Evolutionary conservation across 2,113 vertebrate genomes (phyloP).

Genomic region (Boulengeromyrus knoepffleri): DNA sequence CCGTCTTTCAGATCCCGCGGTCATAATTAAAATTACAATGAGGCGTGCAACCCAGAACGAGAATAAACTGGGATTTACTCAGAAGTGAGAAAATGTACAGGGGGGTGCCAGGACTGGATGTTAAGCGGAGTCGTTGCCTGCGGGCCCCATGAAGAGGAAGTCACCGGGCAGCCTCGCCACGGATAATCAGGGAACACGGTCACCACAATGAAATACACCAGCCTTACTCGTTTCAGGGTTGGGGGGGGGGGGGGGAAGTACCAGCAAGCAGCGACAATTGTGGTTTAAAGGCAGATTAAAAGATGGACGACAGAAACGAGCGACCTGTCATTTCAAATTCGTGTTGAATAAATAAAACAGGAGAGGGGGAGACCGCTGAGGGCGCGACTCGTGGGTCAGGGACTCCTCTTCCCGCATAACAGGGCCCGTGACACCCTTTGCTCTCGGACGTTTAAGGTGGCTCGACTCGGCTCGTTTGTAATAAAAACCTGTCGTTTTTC

Average conservation of each 20-base stretch:
- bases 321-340: not conserved
- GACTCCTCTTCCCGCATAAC: not conserved
- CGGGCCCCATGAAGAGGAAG: not conserved
- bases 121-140: not conserved
- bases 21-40: slow-evolving; percentile 11
- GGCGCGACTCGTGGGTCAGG: not conserved
- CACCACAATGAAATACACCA: not conserved
- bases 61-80: not conserved
- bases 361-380: not conserved
- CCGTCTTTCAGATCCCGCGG: not conserved
- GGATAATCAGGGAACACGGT: not conserved
- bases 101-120: not conserved
- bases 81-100: not conserved
- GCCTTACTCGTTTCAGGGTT: not conserved
- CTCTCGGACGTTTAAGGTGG: not conserved
- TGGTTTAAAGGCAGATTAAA: not conserved
- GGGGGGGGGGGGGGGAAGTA: not conserved
- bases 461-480: not conserved
- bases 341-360: not conserved
- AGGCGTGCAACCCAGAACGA: not conserved
- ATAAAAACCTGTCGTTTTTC: not conserved
- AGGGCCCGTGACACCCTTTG: not conserved
- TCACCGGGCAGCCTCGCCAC: not conserved
- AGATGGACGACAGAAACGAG: not conserved
- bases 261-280: not conserved